Percentiles rank a stretch among this genome's conserved stretches.
Conservation (phyloP, 2,113 vertebrate species). For the Sarotherodon lohbergeri region DNA sequence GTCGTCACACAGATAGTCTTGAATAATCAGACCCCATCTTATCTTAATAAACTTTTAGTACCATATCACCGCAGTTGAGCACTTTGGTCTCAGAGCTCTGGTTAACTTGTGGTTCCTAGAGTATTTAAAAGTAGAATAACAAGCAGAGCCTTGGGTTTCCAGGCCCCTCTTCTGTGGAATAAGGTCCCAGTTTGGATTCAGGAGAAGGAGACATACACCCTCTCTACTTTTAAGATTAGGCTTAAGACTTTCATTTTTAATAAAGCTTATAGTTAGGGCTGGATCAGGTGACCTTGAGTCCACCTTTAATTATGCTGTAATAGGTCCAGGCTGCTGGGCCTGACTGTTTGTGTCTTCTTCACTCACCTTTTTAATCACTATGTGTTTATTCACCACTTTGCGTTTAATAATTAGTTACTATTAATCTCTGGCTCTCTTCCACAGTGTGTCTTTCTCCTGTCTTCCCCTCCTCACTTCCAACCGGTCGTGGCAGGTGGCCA, state of each 20-base stretch:
- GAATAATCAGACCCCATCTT: background rate
- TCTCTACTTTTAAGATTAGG: background rate
- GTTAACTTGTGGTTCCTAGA: background rate
- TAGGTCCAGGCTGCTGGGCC: background rate
- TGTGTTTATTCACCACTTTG: background rate
- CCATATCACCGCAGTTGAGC: background rate
- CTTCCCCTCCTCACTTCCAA: background rate
- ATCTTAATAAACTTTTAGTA: background rate
- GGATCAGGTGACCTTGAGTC: background rate
- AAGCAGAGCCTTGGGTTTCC: background rate
- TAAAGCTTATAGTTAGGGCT: background rate
- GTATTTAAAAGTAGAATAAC: background rate
- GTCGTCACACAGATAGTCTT: background rate
- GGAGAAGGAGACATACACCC: fast-evolving
- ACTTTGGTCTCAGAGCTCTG: background rate
- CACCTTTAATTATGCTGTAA: background rate
- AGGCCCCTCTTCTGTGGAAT: background rate
- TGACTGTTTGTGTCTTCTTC: background rate
- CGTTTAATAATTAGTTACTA: background rate
- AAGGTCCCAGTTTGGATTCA: background rate
- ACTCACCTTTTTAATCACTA: background rate
- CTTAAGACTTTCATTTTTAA: background rate
- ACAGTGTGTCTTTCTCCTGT: background rate
- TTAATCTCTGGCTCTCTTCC: background rate
- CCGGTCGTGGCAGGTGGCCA: fast-evolving